phyloP scores from a whole-genome alignment of 2,888 invertebrate genomes.

The Adelphocoris suturalis region DNA sequence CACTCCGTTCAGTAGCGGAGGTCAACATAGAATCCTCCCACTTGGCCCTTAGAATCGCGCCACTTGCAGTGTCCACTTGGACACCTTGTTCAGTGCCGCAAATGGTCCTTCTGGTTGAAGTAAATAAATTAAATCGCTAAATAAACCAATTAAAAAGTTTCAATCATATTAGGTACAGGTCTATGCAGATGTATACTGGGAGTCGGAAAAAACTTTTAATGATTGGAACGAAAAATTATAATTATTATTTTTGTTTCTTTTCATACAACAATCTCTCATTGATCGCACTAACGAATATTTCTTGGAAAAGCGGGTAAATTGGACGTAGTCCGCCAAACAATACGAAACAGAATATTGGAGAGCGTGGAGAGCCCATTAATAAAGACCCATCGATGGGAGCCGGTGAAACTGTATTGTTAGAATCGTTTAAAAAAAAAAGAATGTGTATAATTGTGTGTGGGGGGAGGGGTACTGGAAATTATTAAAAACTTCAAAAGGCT shows the following conservation, averaged over 20 bases:
- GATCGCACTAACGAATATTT: conserved; percentile 59
- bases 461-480: conserved; percentile 38
- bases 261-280: background rate
- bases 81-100: no score
- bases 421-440: conserved; percentile 43
- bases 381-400: conserved; percentile 15
- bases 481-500: conserved; percentile 45
- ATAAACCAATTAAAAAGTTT: no score
- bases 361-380: conserved; percentile 48
- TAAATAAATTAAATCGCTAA: no score
- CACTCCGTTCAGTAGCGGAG: no score
- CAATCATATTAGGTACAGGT: no score
- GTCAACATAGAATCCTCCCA: no score
- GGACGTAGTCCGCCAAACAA: conserved; percentile 59
- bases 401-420: conserved; percentile 1
- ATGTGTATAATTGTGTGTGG: conserved; percentile 56
- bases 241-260: background rate
- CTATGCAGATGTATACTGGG: no score
- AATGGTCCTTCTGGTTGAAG: no score
- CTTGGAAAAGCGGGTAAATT: conserved; percentile 57
- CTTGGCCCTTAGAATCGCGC: no score
- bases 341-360: conserved; percentile 65
- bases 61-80: no score
- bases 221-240: background rate
- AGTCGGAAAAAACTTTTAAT: background rate